A percentile compares a stretch with the other conserved stretches of the same genome.
These are phyloP conservation scores for Teleiodes luculella DNA, from an alignment of 2,888 invertebrate genomes.

Conservation along the genomic window DNA sequence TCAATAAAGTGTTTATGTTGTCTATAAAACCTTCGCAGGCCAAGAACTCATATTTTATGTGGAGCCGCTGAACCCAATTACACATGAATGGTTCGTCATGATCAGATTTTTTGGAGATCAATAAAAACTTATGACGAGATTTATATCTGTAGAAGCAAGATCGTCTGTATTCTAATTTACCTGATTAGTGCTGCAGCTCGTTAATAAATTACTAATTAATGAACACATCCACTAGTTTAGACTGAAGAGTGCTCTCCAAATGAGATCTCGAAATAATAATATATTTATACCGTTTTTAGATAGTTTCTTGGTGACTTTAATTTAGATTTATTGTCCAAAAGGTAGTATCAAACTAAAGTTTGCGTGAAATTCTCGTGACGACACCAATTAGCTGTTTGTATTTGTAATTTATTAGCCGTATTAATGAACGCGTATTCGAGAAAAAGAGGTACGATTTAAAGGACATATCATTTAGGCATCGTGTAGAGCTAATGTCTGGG, in stretches of 20 bases:
- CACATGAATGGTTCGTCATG: constrained; percentile 73
- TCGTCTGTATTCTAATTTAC: constrained; percentile 49
- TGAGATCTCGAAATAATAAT: background rate
- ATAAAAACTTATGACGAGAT: constrained; percentile 65
- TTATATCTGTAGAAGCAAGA: constrained; percentile 57
- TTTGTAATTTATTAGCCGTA: constrained; percentile 34
- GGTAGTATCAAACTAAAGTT: constrained; percentile 16
- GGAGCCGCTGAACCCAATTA: constrained; percentile 72
- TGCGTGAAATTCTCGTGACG: constrained; percentile 25
- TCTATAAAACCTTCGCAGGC: constrained; percentile 66
- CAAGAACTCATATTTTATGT: constrained; percentile 72
- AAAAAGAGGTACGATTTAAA: constrained; percentile 23
- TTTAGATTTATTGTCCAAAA: constrained; percentile 7
- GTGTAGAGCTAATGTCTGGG: constrained; percentile 60
- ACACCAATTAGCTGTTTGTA: constrained; percentile 25
- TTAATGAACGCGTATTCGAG: constrained; percentile 34
- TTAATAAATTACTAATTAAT: constrained; percentile 50
- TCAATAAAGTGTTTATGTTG: constrained; percentile 74
- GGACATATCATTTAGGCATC: constrained; percentile 40
- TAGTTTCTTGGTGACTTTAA: constrained; percentile 2
- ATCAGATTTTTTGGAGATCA: constrained; percentile 67
- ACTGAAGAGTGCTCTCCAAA: background rate
- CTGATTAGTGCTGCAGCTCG: constrained; percentile 55
- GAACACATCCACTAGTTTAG: constrained; percentile 12
- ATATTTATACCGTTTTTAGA: background rate